Evolutionary conservation across 2,797 vertebrate genomes (phyloP).

Genomic region (Rhinella marina): DNA sequence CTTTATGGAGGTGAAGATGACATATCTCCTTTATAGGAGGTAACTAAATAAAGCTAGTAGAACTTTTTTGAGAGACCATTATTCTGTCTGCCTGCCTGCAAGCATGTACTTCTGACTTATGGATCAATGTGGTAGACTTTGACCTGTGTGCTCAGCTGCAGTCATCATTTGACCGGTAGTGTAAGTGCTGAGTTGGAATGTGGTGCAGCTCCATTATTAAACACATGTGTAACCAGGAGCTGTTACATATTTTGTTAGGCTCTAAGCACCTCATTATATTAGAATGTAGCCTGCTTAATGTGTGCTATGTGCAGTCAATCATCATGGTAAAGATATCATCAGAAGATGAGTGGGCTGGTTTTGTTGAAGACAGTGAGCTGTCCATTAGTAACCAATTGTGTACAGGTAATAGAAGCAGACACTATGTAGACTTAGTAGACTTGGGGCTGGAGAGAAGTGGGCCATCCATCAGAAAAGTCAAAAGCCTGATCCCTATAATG

Average conservation of each 20-base stretch:
- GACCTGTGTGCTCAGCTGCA: not conserved
- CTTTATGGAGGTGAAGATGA: not conserved
- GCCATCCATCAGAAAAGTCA: not conserved
- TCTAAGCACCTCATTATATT: not conserved
- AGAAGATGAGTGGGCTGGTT: not conserved
- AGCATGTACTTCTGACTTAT: not conserved
- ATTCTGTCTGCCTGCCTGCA: not conserved
- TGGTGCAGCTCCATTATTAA: not conserved
- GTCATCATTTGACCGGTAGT: not conserved
- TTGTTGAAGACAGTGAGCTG: not conserved
- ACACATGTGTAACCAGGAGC: not conserved
- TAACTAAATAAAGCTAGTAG: not conserved
- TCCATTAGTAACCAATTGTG: not conserved
- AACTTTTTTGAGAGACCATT: not conserved
- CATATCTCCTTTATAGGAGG: not conserved
- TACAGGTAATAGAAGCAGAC: not conserved
- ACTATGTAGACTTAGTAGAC: not conserved
- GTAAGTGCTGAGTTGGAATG: slow-evolving; percentile 1
- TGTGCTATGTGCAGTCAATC: not conserved
- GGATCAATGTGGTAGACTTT: not conserved
- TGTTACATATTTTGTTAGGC: not conserved
- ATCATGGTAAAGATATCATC: not conserved
- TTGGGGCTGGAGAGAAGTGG: not conserved
- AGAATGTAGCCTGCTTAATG: not conserved
- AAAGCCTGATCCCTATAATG: not conserved